These are phyloP conservation scores for Axea sp. DNA, from an alignment of 2,888 invertebrate genomes.

Conservation along the genomic window DNA sequence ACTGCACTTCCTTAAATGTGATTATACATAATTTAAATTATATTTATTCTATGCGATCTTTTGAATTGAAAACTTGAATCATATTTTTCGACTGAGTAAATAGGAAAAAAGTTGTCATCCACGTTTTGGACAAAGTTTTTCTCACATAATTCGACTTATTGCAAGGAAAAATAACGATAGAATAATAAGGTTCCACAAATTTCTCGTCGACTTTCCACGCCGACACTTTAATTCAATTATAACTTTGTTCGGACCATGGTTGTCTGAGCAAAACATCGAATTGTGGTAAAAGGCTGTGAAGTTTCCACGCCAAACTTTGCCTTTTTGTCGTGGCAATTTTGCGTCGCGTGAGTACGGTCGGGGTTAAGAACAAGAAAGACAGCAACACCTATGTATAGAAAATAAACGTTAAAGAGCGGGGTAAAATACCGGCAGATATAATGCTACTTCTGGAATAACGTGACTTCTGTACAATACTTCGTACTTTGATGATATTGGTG, in stretches of 20 bases:
- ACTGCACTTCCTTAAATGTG: no score
- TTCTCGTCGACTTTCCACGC: conserved; percentile 26
- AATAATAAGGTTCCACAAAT: conserved; percentile 21
- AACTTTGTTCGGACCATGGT: conserved; percentile 57
- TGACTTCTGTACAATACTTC: conserved; percentile 25
- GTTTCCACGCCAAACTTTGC: conserved; percentile 45
- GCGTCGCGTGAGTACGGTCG: conserved; percentile 37
- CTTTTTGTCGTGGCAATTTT: conserved; percentile 53
- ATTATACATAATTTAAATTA: no score
- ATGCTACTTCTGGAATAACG: conserved; percentile 10
- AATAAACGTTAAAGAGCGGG: conserved; percentile 16
- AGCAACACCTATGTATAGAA: conserved; percentile 10
- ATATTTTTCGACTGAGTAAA: no score
- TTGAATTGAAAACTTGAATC: no score
- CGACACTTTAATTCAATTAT: conserved; percentile 63
- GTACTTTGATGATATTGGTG: conserved; percentile 26
- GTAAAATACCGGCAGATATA: conserved; percentile 19
- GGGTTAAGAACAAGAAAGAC: conserved; percentile 25
- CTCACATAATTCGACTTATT: neutral
- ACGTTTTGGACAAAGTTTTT: neutral
- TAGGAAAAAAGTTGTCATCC: no score
- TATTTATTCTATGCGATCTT: no score
- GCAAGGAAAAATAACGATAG: conserved; percentile 25
- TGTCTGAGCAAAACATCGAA: conserved; percentile 52
- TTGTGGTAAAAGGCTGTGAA: conserved; percentile 46